Evolutionary conservation across 1,140 invertebrate genomes (phyloP).

Genomic region (Drosophila arizonae): DNA sequence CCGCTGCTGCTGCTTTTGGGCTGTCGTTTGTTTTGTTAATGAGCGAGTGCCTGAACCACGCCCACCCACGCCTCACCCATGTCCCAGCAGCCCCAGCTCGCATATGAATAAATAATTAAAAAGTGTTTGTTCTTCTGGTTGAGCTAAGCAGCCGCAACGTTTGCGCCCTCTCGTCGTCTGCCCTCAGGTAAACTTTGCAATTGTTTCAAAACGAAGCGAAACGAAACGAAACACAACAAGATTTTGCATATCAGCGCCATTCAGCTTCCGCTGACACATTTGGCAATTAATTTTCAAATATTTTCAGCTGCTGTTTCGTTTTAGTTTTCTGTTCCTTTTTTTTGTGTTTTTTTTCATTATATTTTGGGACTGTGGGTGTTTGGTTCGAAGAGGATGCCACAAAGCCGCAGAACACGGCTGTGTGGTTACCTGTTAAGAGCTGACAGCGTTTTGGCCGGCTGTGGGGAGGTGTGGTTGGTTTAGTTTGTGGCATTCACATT

Average conservation of each 20-base stretch:
- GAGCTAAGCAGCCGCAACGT: slow-evolving; percentile 30
- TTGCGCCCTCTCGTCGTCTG: neutral
- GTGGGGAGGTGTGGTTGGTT: neutral
- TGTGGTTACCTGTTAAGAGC: slow-evolving; percentile 27
- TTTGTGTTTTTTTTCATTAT: neutral
- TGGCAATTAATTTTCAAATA: slow-evolving; percentile 43
- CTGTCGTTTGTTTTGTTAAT: slow-evolving; percentile 54
- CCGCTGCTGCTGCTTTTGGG: slow-evolving; percentile 10
- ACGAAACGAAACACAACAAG: slow-evolving; percentile 25
- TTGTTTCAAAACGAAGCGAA: slow-evolving; percentile 18
- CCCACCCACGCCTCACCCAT: neutral
- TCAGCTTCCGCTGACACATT: slow-evolving; percentile 28
- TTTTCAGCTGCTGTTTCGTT: slow-evolving; percentile 11
- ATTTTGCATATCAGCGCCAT: slow-evolving; percentile 25
- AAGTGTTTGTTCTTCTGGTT: slow-evolving; percentile 45
- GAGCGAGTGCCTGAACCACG: slow-evolving; percentile 25
- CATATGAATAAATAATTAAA: slow-evolving; percentile 52
- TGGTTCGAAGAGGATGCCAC: slow-evolving; percentile 5
- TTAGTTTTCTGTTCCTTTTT: neutral
- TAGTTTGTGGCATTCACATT: slow-evolving; percentile 20
- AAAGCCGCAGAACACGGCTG: slow-evolving; percentile 34
- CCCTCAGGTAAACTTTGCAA: slow-evolving; percentile 8
- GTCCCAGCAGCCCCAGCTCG: neutral
- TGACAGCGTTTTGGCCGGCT: neutral
- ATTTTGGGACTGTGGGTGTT: neutral